Conservation (phyloP, 2,888 invertebrate genomes). For the Chrysomela aeneicollis region DNA sequence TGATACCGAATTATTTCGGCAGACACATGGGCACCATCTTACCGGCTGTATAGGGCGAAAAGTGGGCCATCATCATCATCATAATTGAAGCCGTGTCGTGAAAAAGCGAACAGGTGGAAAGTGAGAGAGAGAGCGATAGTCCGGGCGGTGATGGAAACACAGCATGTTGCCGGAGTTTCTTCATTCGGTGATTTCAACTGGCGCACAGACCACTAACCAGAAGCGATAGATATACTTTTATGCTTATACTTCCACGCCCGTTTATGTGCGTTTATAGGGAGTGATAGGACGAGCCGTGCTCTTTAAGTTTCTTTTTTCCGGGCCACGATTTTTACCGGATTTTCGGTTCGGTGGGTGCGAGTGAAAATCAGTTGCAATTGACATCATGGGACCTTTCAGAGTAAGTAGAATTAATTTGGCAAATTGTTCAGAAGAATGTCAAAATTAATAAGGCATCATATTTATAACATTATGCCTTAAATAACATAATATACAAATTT, state of each 20-base stretch:
- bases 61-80: no score
- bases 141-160: conserved; percentile 9
- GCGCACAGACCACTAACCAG: conserved; percentile 14
- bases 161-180: conserved; percentile 17
- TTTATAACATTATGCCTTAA: no score
- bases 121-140: conserved; percentile 30
- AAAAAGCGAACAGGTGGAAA: conserved; percentile 48
- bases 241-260: no score
- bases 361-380: background rate
- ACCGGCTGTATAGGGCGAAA: background rate
- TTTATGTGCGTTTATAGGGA: background rate
- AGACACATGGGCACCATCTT: background rate
- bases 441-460: no score
- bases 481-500: no score
- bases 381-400: conserved; percentile 4
- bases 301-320: background rate
- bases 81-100: conserved; percentile 29
- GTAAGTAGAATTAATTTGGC: conserved; percentile 8
- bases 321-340: background rate
- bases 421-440: background rate
- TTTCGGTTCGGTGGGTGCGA: background rate
- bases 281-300: background rate
- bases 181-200: conserved; percentile 20
- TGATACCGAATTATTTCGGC: background rate
- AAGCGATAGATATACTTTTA: conserved; percentile 11